A percentile compares a stretch with the other conserved stretches of the same genome.
Conservation (phyloP, 2,113 vertebrate genomes). For the Siphamia tubifer region DNA sequence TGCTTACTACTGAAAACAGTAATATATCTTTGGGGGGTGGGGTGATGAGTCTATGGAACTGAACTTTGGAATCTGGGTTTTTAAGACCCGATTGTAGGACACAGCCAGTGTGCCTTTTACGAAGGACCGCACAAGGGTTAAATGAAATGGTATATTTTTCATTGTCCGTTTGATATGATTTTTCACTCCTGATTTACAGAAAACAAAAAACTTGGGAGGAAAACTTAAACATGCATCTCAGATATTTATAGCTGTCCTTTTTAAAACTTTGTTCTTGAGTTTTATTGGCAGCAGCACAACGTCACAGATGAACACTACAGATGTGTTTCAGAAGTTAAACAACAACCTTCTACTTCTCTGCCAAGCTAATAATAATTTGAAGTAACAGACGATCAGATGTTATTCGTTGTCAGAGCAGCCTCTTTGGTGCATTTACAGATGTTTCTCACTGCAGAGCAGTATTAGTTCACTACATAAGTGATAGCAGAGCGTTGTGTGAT, state of each 20-base stretch:
- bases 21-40: too few species aligned
- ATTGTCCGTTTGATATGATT: not conserved
- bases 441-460: slow-evolving; percentile 57
- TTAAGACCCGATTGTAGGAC: too few species aligned
- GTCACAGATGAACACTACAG: slow-evolving; percentile 63
- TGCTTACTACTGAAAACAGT: too few species aligned
- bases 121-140: too few species aligned
- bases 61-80: too few species aligned
- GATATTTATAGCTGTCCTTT: not conserved
- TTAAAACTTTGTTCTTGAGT: slow-evolving; percentile 42
- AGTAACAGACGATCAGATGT: slow-evolving; percentile 59
- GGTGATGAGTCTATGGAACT: too few species aligned
- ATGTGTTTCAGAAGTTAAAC: slow-evolving; percentile 58
- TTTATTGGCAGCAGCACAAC: slow-evolving; percentile 44
- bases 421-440: slow-evolving; percentile 61
- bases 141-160: not conserved
- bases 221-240: slow-evolving; percentile 26
- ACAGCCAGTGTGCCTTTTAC: too few species aligned
- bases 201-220: slow-evolving; percentile 1
- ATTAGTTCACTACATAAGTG: slow-evolving; percentile 54
- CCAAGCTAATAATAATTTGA: slow-evolving; percentile 59
- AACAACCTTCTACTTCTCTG: slow-evolving; percentile 52
- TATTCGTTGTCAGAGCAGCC: slow-evolving; percentile 37
- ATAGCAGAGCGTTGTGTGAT: slow-evolving; percentile 60
- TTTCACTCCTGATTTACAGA: not conserved